Conservation (phyloP, 2,888 invertebrate genomes). For the Drosophila colorata region DNA sequence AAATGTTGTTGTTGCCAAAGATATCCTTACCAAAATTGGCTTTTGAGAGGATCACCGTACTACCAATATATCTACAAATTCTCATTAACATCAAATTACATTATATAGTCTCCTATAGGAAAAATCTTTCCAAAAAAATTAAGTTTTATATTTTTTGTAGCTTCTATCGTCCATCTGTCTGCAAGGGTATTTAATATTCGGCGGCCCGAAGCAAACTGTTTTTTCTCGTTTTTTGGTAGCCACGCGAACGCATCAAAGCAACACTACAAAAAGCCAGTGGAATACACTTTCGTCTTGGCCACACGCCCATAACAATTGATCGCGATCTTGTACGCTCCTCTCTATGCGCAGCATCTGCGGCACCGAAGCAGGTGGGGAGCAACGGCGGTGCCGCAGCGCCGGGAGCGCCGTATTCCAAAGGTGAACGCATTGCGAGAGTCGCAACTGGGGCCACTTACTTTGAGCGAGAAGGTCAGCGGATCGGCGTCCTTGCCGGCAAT, state of each 20-base stretch:
- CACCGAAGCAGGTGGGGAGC: constrained; percentile 7
- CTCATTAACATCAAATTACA: neutral
- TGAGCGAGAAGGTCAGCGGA: constrained; percentile 95
- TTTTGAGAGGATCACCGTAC: no score
- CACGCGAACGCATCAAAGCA: neutral
- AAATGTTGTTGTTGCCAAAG: no score
- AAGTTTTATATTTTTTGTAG: no score
- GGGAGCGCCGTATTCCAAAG: constrained; percentile 78
- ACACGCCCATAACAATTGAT: constrained; percentile 6
- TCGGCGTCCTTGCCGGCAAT: constrained; percentile 94
- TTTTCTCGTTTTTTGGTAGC: neutral
- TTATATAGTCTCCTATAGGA: no score
- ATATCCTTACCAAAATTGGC: no score
- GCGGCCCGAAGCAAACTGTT: neutral
- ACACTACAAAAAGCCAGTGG: constrained; percentile 52
- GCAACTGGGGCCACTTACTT: constrained; percentile 87
- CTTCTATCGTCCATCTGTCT: neutral
- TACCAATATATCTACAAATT: no score
- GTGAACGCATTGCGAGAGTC: constrained; percentile 27
- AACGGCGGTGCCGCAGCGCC: constrained; percentile 20
- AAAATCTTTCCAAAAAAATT: no score
- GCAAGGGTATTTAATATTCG: neutral
- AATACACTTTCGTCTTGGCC: constrained; percentile 51
- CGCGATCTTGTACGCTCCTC: constrained; percentile 54
- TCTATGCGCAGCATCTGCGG: constrained; percentile 9